phyloP scores from a whole-genome alignment of 37 sponge, comb jelly and placozoan genomes.

The Halichondria panicea region DNA sequence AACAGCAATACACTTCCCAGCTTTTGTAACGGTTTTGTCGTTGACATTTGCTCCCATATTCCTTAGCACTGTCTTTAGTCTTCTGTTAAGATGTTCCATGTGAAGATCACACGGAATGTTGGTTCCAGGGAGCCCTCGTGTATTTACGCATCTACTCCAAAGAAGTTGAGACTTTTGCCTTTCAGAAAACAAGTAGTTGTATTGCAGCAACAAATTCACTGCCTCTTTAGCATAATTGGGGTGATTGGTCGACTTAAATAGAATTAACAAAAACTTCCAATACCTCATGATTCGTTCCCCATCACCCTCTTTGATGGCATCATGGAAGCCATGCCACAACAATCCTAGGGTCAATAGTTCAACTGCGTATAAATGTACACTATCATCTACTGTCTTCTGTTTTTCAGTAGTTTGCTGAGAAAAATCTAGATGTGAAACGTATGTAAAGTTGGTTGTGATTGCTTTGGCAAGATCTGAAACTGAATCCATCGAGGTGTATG shows the following conservation, averaged over 20 bases:
- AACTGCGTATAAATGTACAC: conserved; percentile 1
- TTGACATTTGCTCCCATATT: conserved; percentile 21
- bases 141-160: conserved; percentile 19
- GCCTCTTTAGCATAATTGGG: conserved; percentile 45
- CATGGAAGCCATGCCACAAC: conserved; percentile 41
- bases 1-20: conserved; percentile 10
- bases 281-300: conserved; percentile 29
- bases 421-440: no score
- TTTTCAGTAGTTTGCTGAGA: no score
- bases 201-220: conserved; percentile 24
- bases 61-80: conserved; percentile 13
- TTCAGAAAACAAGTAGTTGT: conserved; percentile 32
- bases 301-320: conserved; percentile 45
- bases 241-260: conserved; percentile 24
- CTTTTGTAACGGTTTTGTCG: conserved; percentile 4
- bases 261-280: conserved; percentile 32
- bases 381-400: no score
- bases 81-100: conserved; percentile 25
- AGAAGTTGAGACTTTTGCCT: conserved; percentile 28
- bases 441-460: no score
- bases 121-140: conserved; percentile 1
- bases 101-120: conserved; percentile 32
- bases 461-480: no score
- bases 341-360: conserved; percentile 10
- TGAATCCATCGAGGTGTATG: no score